Evolutionary conservation across 2,888 invertebrate species (phyloP), one percentile per base, ranked within the genome.

Genomic region (Drosophila aldrichi): DNA sequence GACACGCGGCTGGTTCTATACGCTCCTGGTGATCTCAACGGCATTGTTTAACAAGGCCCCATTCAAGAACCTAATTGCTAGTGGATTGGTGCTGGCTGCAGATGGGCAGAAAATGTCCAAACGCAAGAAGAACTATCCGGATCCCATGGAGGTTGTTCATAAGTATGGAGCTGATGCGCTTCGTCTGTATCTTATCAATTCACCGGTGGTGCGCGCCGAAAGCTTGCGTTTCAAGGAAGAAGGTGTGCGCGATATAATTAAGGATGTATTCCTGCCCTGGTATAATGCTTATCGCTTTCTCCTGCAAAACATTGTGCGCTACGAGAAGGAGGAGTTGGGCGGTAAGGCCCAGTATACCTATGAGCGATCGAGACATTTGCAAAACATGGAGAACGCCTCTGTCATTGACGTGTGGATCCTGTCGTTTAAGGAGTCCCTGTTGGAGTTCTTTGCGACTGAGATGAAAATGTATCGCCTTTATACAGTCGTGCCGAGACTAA

Each of bases 31-130:
- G 0, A 95, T 99, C 64, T 98, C 98, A 0, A 99, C 99, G 0
- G 97, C 98, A 7, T 94, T 99, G 14, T 99, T 98, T 92, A 97
- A 97, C 58, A 98, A 98, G 91, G 96, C 99, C 0, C 99, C 99
- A 0, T 99, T 98, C 93, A 99, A 99, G 92, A 99, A 99, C 93
- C 94, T 99, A 46, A 98, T 99, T 79, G 98, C 96, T 20, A 99
- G 98, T 92, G 99, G 99, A 2, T 94, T 99, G 65, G 97, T 99
- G 0, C 94, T 99, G 69, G 99, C 99, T n/a, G 93, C 96, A 40
- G 99, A 99, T 94, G 99, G 99, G 0, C 98, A 98, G 92, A 99
- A 99, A 93, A 99, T 99, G 99, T 99, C 99, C 0, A 99, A 99
- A 92, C 95, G 99, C 34, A 99, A 99, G 94, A 98, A 99, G 93